Evolutionary conservation across 2,113 vertebrate genomes (phyloP), one percentile per base, ranked within the genome.

Genomic region (Hippocampus zosterae): DNA sequence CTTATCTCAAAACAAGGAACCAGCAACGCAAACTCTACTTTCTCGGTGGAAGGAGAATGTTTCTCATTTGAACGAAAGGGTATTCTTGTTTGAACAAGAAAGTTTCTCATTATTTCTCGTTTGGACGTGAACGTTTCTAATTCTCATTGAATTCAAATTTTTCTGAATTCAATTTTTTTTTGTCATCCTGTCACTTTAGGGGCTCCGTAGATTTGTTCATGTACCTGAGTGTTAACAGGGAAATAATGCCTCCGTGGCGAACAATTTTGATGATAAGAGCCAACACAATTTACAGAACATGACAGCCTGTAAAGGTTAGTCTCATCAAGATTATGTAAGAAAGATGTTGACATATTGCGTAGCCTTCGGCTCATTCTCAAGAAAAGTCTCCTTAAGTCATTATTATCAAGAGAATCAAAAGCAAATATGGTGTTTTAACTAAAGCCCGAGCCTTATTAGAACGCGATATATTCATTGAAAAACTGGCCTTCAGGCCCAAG

Each of bases 261-360:
- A 65, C 48, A 76, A 52, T 53, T 75, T 67, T 59, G 9, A 73
- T 67, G 53, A 25, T n/a, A 56, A 56, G 63, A 75, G 6, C 64
- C 70, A 68, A 64, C 60, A 71, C 73, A 75, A 25, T 25, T 10
- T 3, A 0, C 13, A 40, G 1, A 41, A 82, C 37, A 63, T n/a
- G 55, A 52, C 62, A 68, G 56, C 68, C 65, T 63, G 33, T 72
- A 44, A 72, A 74, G 66, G 77, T 78, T 73, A 40, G 66, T 72
- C 57, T 81, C 8, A 3, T 70, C 70, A 5, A 70, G 71, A 79
- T 77, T 61, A 55, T 62, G 69, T 70, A 75, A 37, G 71, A 46
- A 81, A 75, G 66, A 78, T 21, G 73, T 65, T 23, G 4, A 25
- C 53, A 56, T 56, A 56, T 56, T 56, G 21, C 53, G 11, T 11